Base-by-base conservation (phyloP, 2,797 vertebrate species). In the Loriculus beryllinus region DNA sequence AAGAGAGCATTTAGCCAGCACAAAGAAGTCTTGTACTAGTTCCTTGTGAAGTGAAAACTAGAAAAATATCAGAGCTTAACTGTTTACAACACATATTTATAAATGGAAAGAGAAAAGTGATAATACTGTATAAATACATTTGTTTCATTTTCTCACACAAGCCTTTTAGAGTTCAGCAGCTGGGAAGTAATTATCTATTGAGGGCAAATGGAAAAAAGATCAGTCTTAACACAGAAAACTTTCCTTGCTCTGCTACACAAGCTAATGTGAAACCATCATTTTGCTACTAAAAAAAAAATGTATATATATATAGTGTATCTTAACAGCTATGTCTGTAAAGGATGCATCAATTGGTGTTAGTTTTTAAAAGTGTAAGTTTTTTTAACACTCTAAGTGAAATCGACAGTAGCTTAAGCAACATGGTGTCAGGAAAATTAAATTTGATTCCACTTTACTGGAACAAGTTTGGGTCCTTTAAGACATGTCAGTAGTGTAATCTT, bases 1-100 rank as follows among this genome's bases (percentile, higher is more conserved):
- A 70, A 29, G 33, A 88, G 94, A 96, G 94, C 87, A 95, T 96
- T 88, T 95, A 81, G 42, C 75, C 52, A 81, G 54, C 48, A 74
- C 76, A 88, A 85, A 75, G 26, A 48, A 60, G 16, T 21, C 23
- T 59, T 49, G 9, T 52, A 15, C 1, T 3, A 71, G 29, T 47
- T 63, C 10, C 43, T 60, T 77, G 29, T 81, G 68, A 95, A 89
- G 29, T 65, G 48, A 91, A 94, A 86, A 37, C 4, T 15, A 72
- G 35, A 86, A 83, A 60, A 78, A 56, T 33, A 35, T 15, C 29
- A 29, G 20, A 1, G 2, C 39, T 77, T 56, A 42, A 13, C 25
- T 28, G 3, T 23, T 92, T 51, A 19, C 19, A 68, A 22, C 8
- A 28, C 31, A 14, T 31, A 67, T 45, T 70, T 80, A 56, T 59